Conservation (phyloP, 2,113 vertebrate species). For the Cygnus buccinator region DNA sequence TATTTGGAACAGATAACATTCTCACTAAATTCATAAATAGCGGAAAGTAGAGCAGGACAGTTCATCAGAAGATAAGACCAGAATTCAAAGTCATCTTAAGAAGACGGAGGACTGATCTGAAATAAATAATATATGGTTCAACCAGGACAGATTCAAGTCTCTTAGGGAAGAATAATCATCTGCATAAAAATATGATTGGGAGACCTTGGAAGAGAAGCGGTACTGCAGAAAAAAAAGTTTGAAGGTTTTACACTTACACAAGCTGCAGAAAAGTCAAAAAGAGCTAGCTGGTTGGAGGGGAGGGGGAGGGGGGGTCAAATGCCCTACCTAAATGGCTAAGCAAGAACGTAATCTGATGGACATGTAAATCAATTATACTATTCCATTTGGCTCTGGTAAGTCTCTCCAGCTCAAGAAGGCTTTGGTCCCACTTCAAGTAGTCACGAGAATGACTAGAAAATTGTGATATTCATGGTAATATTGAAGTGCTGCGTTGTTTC, state of each 20-base stretch:
- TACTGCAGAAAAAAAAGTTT: background rate
- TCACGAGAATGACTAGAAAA: background rate
- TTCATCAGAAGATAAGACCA: background rate
- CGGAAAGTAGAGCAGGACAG: background rate
- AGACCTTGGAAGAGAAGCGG: background rate
- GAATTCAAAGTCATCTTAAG: background rate
- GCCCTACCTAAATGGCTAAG: background rate
- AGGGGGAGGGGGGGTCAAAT: background rate
- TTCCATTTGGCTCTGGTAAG: background rate
- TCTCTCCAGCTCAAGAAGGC: background rate
- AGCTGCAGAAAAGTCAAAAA: fast-evolving
- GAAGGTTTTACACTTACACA: background rate
- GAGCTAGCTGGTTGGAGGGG: background rate
- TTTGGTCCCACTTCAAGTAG: background rate
- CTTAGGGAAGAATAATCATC: background rate
- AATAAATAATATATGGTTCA: background rate
- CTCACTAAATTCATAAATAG: background rate
- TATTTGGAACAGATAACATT: background rate
- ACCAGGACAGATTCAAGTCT: background rate
- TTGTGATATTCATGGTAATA: background rate
- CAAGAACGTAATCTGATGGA: background rate
- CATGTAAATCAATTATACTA: background rate
- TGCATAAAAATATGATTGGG: background rate
- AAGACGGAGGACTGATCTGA: background rate
- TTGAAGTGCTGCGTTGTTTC: background rate